These are phyloP conservation scores for Abscondita cerata DNA, from an alignment of 2,888 invertebrate genomes.

Conservation along the genomic window DNA sequence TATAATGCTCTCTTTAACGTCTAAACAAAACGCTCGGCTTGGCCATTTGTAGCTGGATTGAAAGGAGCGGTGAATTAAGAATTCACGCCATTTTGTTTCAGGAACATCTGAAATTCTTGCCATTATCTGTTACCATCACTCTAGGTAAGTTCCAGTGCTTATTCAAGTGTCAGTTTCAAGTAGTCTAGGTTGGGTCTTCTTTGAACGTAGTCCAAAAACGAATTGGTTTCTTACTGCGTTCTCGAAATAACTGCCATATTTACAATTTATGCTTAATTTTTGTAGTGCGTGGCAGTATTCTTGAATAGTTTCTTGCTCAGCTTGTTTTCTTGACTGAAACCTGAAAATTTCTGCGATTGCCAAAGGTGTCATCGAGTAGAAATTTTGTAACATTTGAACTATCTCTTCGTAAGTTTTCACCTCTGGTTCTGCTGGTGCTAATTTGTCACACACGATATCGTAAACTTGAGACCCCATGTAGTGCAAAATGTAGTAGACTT, in stretches of 20 bases:
- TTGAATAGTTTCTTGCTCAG: too few species aligned
- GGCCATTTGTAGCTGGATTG: too few species aligned
- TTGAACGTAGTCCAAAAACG: background rate
- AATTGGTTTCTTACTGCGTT: background rate
- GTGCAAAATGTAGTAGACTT: background rate
- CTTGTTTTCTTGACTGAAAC: too few species aligned
- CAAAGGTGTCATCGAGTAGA: constrained; percentile 25
- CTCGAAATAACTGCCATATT: background rate
- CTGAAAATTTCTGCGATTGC: constrained; percentile 37
- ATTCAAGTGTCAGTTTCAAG: background rate
- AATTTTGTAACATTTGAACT: background rate
- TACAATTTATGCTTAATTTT: background rate
- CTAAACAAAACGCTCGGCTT: too few species aligned
- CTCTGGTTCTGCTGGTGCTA: constrained; percentile 15
- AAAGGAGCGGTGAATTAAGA: too few species aligned
- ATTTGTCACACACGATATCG: constrained; percentile 30
- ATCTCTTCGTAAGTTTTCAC: constrained; percentile 14
- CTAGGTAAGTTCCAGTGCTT: background rate
- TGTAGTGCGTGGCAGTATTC: background rate
- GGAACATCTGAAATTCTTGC: too few species aligned
- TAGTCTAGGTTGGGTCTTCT: background rate
- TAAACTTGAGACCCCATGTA: background rate
- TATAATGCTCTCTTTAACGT: too few species aligned
- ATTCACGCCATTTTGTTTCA: too few species aligned
- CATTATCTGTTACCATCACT: too few species aligned